phyloP scores from a whole-genome alignment of 2,888 invertebrate species.

The Aphodius sticticus region DNA sequence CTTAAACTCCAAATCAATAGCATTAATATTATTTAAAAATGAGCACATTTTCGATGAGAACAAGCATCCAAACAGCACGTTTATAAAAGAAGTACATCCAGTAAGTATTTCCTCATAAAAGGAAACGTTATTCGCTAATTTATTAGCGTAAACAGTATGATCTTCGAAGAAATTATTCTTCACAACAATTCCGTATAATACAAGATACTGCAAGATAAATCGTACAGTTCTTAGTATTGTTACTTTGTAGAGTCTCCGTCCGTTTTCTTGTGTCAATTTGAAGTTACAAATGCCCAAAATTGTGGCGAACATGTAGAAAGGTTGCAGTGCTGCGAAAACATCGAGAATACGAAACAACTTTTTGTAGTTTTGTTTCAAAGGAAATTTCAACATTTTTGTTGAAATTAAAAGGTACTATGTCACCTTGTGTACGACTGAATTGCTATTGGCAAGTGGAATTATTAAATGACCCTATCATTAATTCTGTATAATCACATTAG shows the following conservation, averaged over 20 bases:
- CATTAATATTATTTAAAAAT: background rate
- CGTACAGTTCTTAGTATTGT: background rate
- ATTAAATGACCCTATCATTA: too few species aligned
- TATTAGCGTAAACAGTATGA: background rate
- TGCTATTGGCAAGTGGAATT: background rate
- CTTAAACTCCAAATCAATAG: conserved; percentile 1
- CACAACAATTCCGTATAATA: background rate
- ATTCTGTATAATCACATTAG: too few species aligned
- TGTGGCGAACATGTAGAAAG: conserved; percentile 15
- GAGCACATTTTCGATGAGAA: background rate
- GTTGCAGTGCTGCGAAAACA: conserved; percentile 17
- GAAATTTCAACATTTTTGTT: background rate
- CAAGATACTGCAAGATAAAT: background rate
- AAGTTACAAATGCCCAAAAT: conserved; percentile 16
- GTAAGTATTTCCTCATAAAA: background rate
- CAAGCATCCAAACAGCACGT: background rate
- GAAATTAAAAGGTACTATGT: background rate
- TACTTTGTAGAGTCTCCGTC: background rate
- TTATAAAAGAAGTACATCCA: background rate
- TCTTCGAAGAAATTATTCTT: background rate
- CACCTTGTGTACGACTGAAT: background rate
- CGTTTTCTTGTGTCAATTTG: background rate
- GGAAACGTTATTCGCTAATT: background rate
- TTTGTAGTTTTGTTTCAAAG: background rate
- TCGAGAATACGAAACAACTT: conserved; percentile 4